Conservation (phyloP, 2,888 invertebrate species). For the Boloria euphrosyne region DNA sequence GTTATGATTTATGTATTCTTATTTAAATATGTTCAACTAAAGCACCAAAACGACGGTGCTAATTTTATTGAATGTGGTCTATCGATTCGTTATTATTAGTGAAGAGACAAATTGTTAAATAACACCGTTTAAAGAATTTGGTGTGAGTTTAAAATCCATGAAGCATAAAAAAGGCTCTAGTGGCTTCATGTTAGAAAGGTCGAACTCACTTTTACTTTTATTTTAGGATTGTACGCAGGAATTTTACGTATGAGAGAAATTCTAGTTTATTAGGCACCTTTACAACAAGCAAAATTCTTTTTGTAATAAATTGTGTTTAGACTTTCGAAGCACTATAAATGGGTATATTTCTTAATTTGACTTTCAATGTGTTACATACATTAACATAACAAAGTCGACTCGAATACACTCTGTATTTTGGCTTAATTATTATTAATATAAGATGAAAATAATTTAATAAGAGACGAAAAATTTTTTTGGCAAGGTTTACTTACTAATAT, state of each 20-base stretch:
- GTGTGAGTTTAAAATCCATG: neutral
- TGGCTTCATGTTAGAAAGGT: constrained; percentile 3
- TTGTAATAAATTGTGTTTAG: neutral
- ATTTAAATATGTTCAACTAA: too few relatives aligned
- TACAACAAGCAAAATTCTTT: constrained; percentile 7
- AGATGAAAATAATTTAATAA: too few relatives aligned
- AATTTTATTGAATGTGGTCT: neutral
- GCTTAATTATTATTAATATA: too few relatives aligned
- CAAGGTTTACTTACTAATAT: too few relatives aligned
- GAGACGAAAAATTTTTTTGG: too few relatives aligned
- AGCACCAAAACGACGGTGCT: too few relatives aligned
- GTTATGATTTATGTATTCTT: too few relatives aligned
- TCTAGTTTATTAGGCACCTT: constrained; percentile 12
- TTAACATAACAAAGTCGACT: too few relatives aligned
- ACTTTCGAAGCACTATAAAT: neutral
- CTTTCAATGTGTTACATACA: too few relatives aligned
- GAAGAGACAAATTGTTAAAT: neutral
- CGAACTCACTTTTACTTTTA: constrained; percentile 7
- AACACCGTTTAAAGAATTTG: neutral
- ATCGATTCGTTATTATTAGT: neutral
- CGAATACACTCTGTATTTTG: too few relatives aligned
- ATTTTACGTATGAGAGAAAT: constrained; percentile 25
- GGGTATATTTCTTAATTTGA: too few relatives aligned
- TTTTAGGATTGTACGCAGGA: constrained; percentile 17
- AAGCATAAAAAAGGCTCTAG: neutral